These are phyloP conservation scores for Hylomyscus alleni DNA, from an alignment of 2,797 vertebrate species.

Conservation along the genomic window DNA sequence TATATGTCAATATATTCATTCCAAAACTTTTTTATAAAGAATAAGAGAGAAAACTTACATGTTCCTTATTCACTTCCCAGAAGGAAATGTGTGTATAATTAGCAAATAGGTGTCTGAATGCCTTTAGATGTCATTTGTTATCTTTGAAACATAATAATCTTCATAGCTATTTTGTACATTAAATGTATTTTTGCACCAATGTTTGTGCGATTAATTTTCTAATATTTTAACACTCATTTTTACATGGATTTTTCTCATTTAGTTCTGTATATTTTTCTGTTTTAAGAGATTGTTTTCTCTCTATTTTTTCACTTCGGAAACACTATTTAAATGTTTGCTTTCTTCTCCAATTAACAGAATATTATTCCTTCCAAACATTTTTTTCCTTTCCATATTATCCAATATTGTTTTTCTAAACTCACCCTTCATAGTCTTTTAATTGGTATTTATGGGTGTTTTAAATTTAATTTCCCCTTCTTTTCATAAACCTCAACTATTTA, in stretches of 20 bases:
- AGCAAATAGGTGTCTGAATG: not conserved
- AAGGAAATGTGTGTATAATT: no score
- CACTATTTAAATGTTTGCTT: not conserved
- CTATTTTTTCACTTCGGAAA: not conserved
- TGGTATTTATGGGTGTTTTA: not conserved
- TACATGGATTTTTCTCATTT: not conserved
- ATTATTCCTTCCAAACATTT: not conserved
- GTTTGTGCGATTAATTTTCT: not conserved
- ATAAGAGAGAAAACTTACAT: not conserved
- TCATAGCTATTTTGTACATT: not conserved
- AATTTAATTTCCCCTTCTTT: not conserved
- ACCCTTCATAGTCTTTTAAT: not conserved
- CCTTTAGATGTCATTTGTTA: not conserved
- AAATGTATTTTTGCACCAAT: not conserved
- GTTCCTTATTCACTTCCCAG: not conserved
- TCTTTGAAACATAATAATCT: not conserved
- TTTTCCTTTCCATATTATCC: not conserved
- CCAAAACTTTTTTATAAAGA: not conserved
- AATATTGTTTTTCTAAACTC: slow-evolving; percentile 32
- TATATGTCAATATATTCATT: not conserved
- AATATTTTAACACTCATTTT: not conserved
- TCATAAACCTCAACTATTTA: not conserved
- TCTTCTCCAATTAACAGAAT: not conserved
- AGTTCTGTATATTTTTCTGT: slow-evolving; percentile 33
- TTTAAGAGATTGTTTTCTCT: not conserved